Percentiles rank a stretch among this genome's conserved stretches.
Evolutionary conservation across 2,888 invertebrate species (phyloP).

Genomic region (Morinoia aosen): DNA sequence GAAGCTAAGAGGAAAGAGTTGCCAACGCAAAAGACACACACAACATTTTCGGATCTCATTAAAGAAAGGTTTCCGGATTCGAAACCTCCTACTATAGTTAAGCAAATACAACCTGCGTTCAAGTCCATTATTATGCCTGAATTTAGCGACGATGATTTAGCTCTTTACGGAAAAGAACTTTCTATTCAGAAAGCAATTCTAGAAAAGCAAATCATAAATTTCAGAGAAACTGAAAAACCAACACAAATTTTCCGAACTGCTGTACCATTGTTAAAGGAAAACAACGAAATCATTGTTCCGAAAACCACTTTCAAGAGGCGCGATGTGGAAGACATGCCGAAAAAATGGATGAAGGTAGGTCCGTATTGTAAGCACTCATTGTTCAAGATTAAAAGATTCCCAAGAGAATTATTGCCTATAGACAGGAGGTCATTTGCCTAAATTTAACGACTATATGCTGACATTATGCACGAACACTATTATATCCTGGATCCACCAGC

Average conservation of each 20-base stretch:
- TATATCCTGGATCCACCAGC: too few relatives aligned
- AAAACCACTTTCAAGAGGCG: not conserved
- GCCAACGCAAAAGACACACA: not conserved
- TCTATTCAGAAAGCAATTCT: conserved; percentile 24
- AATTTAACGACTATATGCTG: too few relatives aligned
- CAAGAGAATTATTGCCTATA: too few relatives aligned
- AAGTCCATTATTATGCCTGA: not conserved
- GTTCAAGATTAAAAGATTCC: too few relatives aligned
- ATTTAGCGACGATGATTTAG: not conserved
- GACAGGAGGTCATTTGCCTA: too few relatives aligned
- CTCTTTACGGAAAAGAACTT: conserved; percentile 5
- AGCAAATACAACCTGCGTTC: conserved; percentile 15
- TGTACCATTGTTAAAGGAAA: not conserved
- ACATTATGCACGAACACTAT: too few relatives aligned
- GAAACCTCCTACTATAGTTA: not conserved
- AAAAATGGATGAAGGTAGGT: conserved; percentile 2
- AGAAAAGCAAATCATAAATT: conserved; percentile 15
- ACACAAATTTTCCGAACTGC: not conserved
- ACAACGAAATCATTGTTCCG: not conserved
- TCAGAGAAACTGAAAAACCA: not conserved
- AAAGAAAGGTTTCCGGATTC: conserved; percentile 15
- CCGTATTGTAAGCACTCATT: not conserved
- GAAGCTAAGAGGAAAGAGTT: not conserved
- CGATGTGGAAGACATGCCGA: conserved; percentile 36
- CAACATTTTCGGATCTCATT: conserved; percentile 10